These are phyloP conservation scores for Leptinotarsa defecta DNA, from an alignment of 1,140 invertebrate species.

Conservation along the genomic window DNA sequence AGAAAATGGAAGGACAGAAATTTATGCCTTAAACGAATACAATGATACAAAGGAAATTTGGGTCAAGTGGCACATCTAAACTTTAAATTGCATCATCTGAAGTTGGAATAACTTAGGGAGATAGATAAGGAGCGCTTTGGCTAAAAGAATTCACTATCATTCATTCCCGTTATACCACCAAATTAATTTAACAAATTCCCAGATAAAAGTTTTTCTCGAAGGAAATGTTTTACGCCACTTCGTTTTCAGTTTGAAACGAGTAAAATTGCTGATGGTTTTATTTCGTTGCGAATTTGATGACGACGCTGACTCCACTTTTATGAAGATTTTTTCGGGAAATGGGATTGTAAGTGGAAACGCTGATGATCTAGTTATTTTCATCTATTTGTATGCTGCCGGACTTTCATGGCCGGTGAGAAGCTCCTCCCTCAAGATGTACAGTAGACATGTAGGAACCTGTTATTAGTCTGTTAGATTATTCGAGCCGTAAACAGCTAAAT, in stretches of 20 bases:
- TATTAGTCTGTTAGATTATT: too few species aligned
- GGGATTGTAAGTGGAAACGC: too few species aligned
- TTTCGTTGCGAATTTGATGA: conserved; percentile 9
- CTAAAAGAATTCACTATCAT: conserved; percentile 43
- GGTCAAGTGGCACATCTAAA: conserved; percentile 44
- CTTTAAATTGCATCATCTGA: conserved; percentile 44
- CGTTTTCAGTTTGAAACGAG: conserved; percentile 21
- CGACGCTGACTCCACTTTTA: too few species aligned
- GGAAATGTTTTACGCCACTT: conserved; percentile 38
- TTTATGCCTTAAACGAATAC: conserved; percentile 35
- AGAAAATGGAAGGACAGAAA: conserved; percentile 34
- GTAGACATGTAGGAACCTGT: too few species aligned
- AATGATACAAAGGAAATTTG: conserved; percentile 43
- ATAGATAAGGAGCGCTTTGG: conserved; percentile 39
- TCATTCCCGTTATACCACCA: conserved; percentile 39
- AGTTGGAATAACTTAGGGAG: conserved; percentile 37
- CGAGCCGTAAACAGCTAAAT: too few species aligned
- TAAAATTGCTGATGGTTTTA: conserved; percentile 13
- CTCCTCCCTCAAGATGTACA: too few species aligned
- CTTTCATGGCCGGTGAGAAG: too few species aligned
- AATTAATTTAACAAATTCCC: conserved; percentile 45
- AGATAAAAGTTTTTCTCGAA: conserved; percentile 38
- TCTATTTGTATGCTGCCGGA: too few species aligned
- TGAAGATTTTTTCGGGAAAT: too few species aligned
- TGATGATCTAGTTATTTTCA: too few species aligned